Conservation (phyloP, 2,797 vertebrate species). For the Phataginus tricuspis region DNA sequence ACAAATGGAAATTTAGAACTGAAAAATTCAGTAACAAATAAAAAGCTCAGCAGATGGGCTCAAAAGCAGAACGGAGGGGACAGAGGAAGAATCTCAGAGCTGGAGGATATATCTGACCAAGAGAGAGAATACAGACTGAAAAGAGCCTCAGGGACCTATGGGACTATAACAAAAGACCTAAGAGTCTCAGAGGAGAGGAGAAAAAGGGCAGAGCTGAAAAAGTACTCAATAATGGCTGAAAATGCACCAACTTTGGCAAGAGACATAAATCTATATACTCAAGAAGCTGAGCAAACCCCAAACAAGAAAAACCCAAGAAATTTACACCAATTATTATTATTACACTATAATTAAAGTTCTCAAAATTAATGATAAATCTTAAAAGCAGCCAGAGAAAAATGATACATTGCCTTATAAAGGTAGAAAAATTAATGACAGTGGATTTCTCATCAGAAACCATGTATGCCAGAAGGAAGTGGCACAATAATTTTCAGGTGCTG, state of each 20-base stretch:
- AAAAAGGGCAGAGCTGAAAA: not conserved
- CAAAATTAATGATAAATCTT: not conserved
- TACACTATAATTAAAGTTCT: not conserved
- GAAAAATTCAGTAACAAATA: not conserved
- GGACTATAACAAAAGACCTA: not conserved
- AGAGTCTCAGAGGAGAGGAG: not conserved
- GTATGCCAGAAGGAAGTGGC: not conserved
- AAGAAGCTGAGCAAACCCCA: not conserved
- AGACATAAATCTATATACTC: not conserved
- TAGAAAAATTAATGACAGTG: not conserved
- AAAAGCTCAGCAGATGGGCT: not conserved
- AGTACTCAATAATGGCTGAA: not conserved
- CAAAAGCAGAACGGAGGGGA: not conserved
- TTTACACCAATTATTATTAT: not conserved
- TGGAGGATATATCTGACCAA: not conserved
- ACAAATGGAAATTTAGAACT: not conserved
- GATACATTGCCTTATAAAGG: not conserved
- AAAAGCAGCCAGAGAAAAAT: constrained; percentile 12
- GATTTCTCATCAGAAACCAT: not conserved
- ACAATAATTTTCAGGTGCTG: not conserved
- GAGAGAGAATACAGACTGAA: not conserved
- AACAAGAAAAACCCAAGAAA: not conserved
- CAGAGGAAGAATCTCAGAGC: not conserved
- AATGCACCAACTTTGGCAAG: not conserved
- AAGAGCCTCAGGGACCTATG: not conserved